A percentile compares a stretch with the other conserved stretches of the same genome.
These are phyloP conservation scores for Alosa alosa DNA, from an alignment of 2,113 vertebrate genomes.

Conservation along the genomic window DNA sequence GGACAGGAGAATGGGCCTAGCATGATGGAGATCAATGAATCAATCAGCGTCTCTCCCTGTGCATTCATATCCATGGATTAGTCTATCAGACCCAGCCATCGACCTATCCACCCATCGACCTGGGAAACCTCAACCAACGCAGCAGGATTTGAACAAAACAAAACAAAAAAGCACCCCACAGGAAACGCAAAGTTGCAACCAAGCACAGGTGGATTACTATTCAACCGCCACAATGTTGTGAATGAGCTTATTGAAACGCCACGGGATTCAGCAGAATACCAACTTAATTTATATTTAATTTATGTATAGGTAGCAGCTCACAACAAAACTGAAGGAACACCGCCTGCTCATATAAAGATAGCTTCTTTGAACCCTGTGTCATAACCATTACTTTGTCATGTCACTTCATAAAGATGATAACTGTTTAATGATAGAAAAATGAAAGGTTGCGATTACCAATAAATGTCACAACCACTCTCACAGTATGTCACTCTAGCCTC, in stretches of 20 bases:
- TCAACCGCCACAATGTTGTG: neutral
- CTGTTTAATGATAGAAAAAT: neutral
- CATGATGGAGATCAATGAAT: conserved; percentile 17
- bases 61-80: neutral
- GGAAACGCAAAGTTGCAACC: neutral
- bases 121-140: neutral
- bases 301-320: neutral
- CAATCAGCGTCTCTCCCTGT: neutral
- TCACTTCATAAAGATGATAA: neutral
- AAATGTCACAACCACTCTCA: neutral
- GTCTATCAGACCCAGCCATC: neutral
- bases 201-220: neutral
- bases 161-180: neutral
- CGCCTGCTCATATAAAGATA: neutral
- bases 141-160: neutral
- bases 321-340: neutral
- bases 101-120: neutral
- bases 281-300: neutral
- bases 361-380: too few species aligned
- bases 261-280: neutral
- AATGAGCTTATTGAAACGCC: neutral
- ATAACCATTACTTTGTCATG: too few species aligned
- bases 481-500: too few species aligned
- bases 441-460: neutral
- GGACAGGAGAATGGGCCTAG: conserved; percentile 6